Evolutionary conservation across 2,113 vertebrate species (phyloP).

Genomic region (Ceyx margarethae): DNA sequence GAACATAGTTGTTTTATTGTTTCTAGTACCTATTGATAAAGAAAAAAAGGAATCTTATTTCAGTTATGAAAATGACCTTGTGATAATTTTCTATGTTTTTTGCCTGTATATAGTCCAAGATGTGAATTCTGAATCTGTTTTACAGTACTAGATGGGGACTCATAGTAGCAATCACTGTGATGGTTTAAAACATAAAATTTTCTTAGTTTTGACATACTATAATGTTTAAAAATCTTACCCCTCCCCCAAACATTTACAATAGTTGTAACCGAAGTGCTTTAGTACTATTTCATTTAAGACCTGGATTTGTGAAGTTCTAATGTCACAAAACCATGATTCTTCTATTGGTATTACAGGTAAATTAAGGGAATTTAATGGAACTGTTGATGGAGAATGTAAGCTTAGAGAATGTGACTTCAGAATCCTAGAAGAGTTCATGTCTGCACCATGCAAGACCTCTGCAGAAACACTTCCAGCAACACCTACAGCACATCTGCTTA

Average conservation of each 20-base stretch:
- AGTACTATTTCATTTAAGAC: background rate
- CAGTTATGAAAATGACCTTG: background rate
- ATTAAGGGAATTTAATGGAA: conserved; percentile 85
- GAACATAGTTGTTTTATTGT: background rate
- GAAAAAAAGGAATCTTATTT: background rate
- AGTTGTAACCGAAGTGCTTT: background rate
- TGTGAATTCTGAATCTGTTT: background rate
- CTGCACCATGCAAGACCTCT: conserved; percentile 73
- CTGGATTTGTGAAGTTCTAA: background rate
- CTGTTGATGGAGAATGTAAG: conserved; percentile 73
- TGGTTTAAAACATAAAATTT: background rate
- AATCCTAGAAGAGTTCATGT: conserved; percentile 82
- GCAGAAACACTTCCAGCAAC: conserved; percentile 77
- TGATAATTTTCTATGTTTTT: background rate
- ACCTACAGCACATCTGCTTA: conserved; percentile 84
- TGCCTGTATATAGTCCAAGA: background rate
- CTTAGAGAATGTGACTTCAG: conserved; percentile 79
- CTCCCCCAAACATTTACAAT: fast-evolving
- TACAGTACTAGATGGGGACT: background rate
- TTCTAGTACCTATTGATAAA: background rate
- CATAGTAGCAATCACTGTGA: background rate
- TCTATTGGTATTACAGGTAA: conserved; percentile 77
- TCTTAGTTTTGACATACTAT: too few relatives aligned
- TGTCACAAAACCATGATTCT: background rate
- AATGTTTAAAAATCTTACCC: background rate